A percentile compares a stretch with the other conserved stretches of the same genome.
phyloP scores from a whole-genome alignment of 2,113 vertebrate genomes.

The Naja naja region DNA sequence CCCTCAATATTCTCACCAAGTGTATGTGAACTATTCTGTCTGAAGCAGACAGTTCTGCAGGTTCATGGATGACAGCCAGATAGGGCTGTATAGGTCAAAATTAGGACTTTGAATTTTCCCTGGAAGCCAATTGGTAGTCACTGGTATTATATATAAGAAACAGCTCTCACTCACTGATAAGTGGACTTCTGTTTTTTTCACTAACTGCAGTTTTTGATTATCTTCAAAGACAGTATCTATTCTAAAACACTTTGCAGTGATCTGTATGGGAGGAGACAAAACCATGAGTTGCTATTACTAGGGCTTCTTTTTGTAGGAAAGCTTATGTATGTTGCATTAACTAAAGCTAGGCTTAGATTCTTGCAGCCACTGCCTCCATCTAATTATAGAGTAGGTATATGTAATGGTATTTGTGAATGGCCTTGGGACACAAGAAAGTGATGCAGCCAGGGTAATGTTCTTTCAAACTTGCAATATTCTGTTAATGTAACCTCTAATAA shows the following conservation, averaged over 20 bases:
- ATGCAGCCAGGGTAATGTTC: neutral
- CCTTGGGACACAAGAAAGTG: neutral
- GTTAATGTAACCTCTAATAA: neutral
- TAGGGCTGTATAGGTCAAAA: too few species aligned
- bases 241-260: neutral
- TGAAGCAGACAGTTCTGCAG: too few species aligned
- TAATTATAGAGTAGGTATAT: neutral
- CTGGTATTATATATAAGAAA: neutral
- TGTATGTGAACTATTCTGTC: too few species aligned
- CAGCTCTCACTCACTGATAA: neutral
- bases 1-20: too few species aligned
- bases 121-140: neutral
- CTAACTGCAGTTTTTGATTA: neutral
- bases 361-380: neutral
- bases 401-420: neutral
- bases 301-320: neutral
- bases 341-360: neutral
- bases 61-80: too few species aligned
- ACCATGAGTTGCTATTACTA: neutral
- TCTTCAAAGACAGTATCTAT: neutral
- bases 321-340: neutral
- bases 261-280: neutral
- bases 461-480: neutral
- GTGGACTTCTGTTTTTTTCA: neutral
- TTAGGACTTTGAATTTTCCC: too few species aligned